Conservation (phyloP, 1,140 invertebrate genomes). For the Venturia canescens region DNA sequence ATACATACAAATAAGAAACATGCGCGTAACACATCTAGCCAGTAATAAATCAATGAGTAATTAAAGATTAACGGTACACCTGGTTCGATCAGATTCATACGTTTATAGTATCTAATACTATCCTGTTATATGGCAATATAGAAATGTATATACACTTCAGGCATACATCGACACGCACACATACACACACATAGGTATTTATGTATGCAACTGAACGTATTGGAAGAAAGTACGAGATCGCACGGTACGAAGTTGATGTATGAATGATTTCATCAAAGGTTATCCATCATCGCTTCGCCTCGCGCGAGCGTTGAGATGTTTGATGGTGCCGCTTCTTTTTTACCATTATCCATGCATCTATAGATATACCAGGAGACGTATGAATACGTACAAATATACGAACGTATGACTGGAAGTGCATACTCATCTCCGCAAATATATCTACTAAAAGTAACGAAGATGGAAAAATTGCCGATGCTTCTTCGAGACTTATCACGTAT, state of each 20-base stretch:
- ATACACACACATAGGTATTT: not conserved
- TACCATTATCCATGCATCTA: not conserved
- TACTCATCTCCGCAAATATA: slow-evolving; percentile 20
- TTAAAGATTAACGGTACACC: slow-evolving; percentile 71
- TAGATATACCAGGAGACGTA: not conserved
- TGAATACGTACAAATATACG: not conserved
- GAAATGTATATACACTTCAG: not conserved
- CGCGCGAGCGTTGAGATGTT: slow-evolving; percentile 63
- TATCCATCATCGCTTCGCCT: slow-evolving; percentile 69
- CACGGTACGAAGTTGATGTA: slow-evolving; percentile 61
- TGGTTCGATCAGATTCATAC: not conserved
- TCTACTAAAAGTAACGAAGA: slow-evolving; percentile 22
- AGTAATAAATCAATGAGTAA: slow-evolving; percentile 71
- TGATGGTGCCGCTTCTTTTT: slow-evolving; percentile 65
- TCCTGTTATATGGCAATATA: slow-evolving; percentile 3
- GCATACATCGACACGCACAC: not conserved
- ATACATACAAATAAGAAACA: slow-evolving; percentile 54
- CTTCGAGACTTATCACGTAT: slow-evolving; percentile 7
- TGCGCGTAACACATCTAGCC: slow-evolving; percentile 52
- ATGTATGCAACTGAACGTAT: not conserved
- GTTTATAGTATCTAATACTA: slow-evolving; percentile 14
- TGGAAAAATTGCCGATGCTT: slow-evolving; percentile 6
- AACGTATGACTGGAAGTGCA: not conserved
- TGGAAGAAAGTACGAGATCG: slow-evolving; percentile 28
- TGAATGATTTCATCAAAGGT: slow-evolving; percentile 72